Base-by-base conservation (phyloP, 2,797 vertebrate genomes). In the Thamnophis elegans region DNA sequence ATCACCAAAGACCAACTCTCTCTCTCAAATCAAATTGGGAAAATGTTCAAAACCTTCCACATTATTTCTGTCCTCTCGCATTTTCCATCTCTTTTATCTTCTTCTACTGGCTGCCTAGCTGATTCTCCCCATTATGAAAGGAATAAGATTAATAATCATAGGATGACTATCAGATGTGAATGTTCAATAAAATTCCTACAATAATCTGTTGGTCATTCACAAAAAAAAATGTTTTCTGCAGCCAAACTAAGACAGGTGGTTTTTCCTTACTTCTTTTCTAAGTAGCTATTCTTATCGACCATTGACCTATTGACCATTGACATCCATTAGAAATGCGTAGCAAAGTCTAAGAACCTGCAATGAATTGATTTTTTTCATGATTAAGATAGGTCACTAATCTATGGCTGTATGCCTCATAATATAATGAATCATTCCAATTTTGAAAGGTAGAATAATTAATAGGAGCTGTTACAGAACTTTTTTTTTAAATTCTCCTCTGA, bases 341-440 rank as follows among this genome's bases (percentile, higher is more conserved):
- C 91, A 87, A 91, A 95, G 96, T 93, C 42, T 92, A 91, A 87
- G 91, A 96, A 96, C 96, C 95, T 93, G 95, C 92, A 85, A 91
- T 96, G 95, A 97, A 97, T 97, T 97, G 97, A 97, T 94, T n/a
- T n/a, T n/a, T 90, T 96, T 96, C 94, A 96, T 96, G 97, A 97
- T 98, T 97, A 98, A 97, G 97, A 97, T 97, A 97, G 94, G 95
- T 96, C 96, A 96, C 96, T 96, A 93, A 95, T 94, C 96, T 96
- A 90, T 93, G 95, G 96, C 95, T 96, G 59, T 94, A 96, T 95
- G 97, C 96, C 97, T 97, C 96, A 95, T 95, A 97, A 97, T 97
- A 96, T 95, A 96, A 96, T 96, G 97, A 97, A 96, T 96, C 96
- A 96, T 97, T 96, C 96, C 93, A 47, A 91, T 97, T 97, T 96